These are phyloP conservation scores for Melanchra persicariae DNA, from an alignment of 2,888 invertebrate species.

Conservation along the genomic window DNA sequence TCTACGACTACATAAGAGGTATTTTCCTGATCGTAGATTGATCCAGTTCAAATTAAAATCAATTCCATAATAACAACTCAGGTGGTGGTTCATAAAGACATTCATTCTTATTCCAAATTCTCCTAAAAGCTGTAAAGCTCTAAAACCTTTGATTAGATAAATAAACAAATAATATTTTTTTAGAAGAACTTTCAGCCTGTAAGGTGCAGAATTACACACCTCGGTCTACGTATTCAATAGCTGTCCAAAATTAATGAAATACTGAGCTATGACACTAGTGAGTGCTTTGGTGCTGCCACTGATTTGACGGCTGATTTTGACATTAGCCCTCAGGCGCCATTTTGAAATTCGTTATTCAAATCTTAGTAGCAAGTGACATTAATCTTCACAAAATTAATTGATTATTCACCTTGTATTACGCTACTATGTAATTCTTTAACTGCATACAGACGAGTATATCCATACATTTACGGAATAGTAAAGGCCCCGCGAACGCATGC, in stretches of 20 bases:
- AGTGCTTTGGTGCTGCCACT: neutral
- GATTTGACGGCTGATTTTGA: conserved; percentile 27
- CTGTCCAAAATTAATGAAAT: neutral
- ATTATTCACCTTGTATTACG: conserved; percentile 40
- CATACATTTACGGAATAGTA: neutral
- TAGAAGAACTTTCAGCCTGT: too few relatives aligned
- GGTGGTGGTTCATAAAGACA: neutral
- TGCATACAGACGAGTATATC: neutral
- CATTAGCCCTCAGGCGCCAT: conserved; percentile 29
- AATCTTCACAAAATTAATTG: conserved; percentile 35
- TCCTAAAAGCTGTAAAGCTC: neutral
- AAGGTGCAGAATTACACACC: too few relatives aligned
- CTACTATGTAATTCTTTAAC: conserved; percentile 36
- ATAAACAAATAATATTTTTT: too few relatives aligned
- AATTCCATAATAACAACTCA: neutral
- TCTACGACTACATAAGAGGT: too few relatives aligned
- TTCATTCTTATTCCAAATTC: neutral
- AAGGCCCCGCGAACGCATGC: neutral
- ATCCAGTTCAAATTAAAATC: neutral
- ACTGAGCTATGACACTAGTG: neutral
- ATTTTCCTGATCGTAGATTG: too few relatives aligned
- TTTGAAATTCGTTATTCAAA: conserved; percentile 26
- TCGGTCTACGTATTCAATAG: too few relatives aligned
- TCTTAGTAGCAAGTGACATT: conserved; percentile 40
- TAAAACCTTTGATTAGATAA: too few relatives aligned